A percentile compares a stretch with the other conserved stretches of the same genome.
Conservation (phyloP, 1,140 invertebrate species). For the Heliconius himera region DNA sequence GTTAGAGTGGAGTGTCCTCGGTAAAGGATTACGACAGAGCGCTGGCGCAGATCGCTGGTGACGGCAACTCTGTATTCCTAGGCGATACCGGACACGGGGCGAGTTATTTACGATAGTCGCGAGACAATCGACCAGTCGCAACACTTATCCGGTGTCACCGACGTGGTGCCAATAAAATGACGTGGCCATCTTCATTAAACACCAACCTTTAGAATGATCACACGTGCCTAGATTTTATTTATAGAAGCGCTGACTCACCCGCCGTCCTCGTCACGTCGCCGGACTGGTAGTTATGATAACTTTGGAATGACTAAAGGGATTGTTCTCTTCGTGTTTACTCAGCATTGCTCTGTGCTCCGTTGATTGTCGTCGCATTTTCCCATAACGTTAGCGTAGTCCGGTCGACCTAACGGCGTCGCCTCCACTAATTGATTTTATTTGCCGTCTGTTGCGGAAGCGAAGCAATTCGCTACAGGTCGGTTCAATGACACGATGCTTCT, state of each 20-base stretch:
- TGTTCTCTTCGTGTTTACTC: slow-evolving; percentile 24
- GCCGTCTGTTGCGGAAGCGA: slow-evolving; percentile 64
- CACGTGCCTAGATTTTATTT: slow-evolving; percentile 66
- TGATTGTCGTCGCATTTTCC: slow-evolving; percentile 38
- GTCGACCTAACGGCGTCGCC: slow-evolving; percentile 52
- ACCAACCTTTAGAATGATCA: slow-evolving; percentile 70
- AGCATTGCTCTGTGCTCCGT: slow-evolving; percentile 23
- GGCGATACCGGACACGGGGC: slow-evolving; percentile 67
- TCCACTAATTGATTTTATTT: slow-evolving; percentile 70
- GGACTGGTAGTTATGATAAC: slow-evolving; percentile 50
- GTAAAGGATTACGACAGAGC: slow-evolving; percentile 36
- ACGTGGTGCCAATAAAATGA: slow-evolving; percentile 75
- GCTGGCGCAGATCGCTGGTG: slow-evolving; percentile 30
- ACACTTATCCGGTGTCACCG: slow-evolving; percentile 74
- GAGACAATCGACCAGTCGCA: slow-evolving; percentile 74
- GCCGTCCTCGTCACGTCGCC: neutral
- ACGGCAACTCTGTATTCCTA: slow-evolving; percentile 65
- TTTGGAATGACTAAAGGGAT: slow-evolving; percentile 40
- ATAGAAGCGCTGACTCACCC: slow-evolving; percentile 65
- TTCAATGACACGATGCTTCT: slow-evolving; percentile 70
- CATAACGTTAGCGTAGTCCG: slow-evolving; percentile 44
- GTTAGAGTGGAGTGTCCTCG: slow-evolving; percentile 34
- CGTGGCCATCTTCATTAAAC: slow-evolving; percentile 75
- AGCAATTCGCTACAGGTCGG: slow-evolving; percentile 67
- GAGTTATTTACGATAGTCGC: slow-evolving; percentile 77